Evolutionary conservation across 2,888 invertebrate genomes (phyloP).

Genomic region (Tetheella fluctuosa): DNA sequence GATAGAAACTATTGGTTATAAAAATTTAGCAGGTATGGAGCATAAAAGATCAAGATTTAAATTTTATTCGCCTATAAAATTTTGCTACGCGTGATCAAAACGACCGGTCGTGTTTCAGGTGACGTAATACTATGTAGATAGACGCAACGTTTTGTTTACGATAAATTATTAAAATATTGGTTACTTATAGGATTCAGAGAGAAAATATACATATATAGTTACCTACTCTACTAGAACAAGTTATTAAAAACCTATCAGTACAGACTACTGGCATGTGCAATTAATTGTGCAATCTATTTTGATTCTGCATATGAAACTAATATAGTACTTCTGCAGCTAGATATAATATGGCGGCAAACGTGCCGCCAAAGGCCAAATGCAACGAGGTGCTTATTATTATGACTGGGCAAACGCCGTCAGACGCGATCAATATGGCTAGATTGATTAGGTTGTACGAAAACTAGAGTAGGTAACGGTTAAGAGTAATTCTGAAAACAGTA

Average conservation of each 20-base stretch:
- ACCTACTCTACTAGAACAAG: too few relatives aligned
- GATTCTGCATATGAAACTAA: conserved; percentile 28
- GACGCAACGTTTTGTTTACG: conserved; percentile 30
- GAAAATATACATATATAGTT: not conserved
- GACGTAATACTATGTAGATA: conserved; percentile 29
- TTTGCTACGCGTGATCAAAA: conserved; percentile 36
- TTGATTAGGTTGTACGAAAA: not conserved
- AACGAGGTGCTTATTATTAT: conserved; percentile 16
- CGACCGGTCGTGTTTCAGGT: conserved; percentile 31
- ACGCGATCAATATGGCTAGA: conserved; percentile 10
- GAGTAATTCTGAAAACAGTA: too few relatives aligned
- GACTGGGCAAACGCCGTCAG: not conserved
- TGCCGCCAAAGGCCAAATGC: conserved; percentile 13
- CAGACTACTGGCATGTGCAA: conserved; percentile 17
- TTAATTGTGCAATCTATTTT: conserved; percentile 53
- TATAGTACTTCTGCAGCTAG: conserved; percentile 15
- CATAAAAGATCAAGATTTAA: conserved; percentile 22
- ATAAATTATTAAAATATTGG: too few relatives aligned
- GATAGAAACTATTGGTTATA: not conserved
- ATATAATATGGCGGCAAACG: conserved; percentile 1
- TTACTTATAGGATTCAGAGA: not conserved
- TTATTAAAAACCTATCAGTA: too few relatives aligned
- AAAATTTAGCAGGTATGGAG: not conserved
- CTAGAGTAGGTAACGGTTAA: not conserved
- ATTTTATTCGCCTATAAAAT: conserved; percentile 24